Conservation (phyloP, 2,888 invertebrate genomes). For the Melanostoma scalare region DNA sequence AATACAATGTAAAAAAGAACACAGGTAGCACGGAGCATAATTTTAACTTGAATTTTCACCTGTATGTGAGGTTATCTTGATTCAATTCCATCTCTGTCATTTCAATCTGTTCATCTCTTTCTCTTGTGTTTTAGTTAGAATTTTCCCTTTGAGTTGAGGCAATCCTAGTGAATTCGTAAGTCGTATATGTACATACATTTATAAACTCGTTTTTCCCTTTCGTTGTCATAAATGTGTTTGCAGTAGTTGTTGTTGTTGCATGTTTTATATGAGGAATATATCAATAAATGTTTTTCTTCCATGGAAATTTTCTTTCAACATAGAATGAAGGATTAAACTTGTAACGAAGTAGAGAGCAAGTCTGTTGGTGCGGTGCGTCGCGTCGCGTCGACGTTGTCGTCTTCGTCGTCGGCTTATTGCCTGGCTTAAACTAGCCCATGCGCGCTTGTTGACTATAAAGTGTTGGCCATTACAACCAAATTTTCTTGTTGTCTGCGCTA, state of each 20-base stretch:
- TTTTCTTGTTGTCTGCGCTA: slow-evolving; percentile 22
- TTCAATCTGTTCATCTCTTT: slow-evolving; percentile 46
- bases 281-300: slow-evolving; percentile 38
- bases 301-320: not conserved
- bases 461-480: slow-evolving; percentile 31
- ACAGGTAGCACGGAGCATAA: slow-evolving; percentile 68
- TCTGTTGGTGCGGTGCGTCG: not conserved
- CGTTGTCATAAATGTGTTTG: slow-evolving; percentile 67
- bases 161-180: slow-evolving; percentile 29
- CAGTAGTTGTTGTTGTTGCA: slow-evolving; percentile 26
- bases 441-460: slow-evolving; percentile 11
- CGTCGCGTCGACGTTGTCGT: too few relatives aligned
- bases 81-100: slow-evolving; percentile 60
- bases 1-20: slow-evolving; percentile 50
- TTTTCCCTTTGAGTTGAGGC: slow-evolving; percentile 30
- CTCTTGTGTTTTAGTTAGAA: slow-evolving; percentile 49
- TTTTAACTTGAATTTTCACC: slow-evolving; percentile 72
- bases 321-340: not conserved
- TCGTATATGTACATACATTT: slow-evolving; percentile 19
- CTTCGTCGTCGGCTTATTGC: not conserved
- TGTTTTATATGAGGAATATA: slow-evolving; percentile 15
- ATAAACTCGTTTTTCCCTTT: slow-evolving; percentile 70
- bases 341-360: not conserved
- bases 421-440: slow-evolving; percentile 7
- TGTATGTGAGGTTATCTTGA: slow-evolving; percentile 69